Evolutionary conservation across 2,888 invertebrate species (phyloP), one percentile per base, ranked within the genome.

Genomic region (Hydrotaea diabolus): DNA sequence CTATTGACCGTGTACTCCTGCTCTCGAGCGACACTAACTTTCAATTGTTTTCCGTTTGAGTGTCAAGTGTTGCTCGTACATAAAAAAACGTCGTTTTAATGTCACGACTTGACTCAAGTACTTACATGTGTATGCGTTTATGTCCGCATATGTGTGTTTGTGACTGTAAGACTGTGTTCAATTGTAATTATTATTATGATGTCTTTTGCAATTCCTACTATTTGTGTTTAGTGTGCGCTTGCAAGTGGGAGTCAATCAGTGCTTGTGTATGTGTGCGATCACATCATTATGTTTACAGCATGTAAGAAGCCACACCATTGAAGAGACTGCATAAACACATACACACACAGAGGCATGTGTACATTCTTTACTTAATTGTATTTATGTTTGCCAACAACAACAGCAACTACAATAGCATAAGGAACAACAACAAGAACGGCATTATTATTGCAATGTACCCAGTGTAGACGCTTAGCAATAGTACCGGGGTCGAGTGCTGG

Each of bases 61-160:
- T 55, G 55, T 55, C 21, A 55, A 55, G 55, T 7, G 36, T 26
- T 73, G 64, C 26, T 31, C 1, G n/a, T 5, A 74, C 77, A 75
- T 80, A 77, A 46, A 77, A n/a, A 80, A 75, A 55, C 71, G 81
- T 72, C 55, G 64, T 81, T 81, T 80, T 72, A 80, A 81, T 84
- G 84, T 84, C 78, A 84, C 72, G 81, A 84, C 84, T 84, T 78
- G 81, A 66, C 84, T 84, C 75, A 81, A 81, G 81, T 81, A 64
- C 81, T 84, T 81, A 78, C 75, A 77, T 77, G 53, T 77, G 72
- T 72, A 57, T 53, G 59, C 59, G n/a, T 26, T 23, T 17, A 23
- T 23, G 69, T 79, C 5, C 53, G 53, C 55, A 11, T 36, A 49
- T 31, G 21, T 74, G 11, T 79, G 11, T 17, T 9, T 64, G 15